These are phyloP conservation scores for Latrodectus hesperus DNA, from an alignment of 2,888 invertebrate species.

Conservation along the genomic window DNA sequence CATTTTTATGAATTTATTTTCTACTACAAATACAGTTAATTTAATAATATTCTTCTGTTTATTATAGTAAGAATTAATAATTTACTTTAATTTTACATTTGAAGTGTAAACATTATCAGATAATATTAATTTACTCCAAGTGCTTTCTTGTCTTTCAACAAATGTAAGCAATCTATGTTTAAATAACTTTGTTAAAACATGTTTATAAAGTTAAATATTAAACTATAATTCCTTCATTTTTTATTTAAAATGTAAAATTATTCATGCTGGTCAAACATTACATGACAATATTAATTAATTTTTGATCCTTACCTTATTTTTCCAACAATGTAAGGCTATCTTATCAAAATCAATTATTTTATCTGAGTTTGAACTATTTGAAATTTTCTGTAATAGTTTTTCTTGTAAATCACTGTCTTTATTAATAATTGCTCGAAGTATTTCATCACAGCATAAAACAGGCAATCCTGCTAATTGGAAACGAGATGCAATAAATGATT, in stretches of 20 bases:
- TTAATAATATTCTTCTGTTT: no score
- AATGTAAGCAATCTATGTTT: neutral
- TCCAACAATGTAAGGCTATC: slow-evolving; percentile 10
- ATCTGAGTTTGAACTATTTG: neutral
- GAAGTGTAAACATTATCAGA: no score
- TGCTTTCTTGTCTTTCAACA: neutral
- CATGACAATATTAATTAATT: no score
- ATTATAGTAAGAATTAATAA: no score
- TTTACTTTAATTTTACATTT: neutral
- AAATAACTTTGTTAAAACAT: neutral
- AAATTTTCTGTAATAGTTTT: slow-evolving; percentile 2
- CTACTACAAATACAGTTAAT: no score
- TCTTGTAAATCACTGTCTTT: slow-evolving; percentile 13
- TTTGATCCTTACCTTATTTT: slow-evolving; percentile 28
- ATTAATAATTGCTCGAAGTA: slow-evolving; percentile 32
- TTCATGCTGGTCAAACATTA: no score
- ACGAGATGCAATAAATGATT: slow-evolving; percentile 27
- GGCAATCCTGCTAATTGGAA: slow-evolving; percentile 29
- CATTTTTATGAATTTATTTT: no score
- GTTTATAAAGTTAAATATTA: neutral
- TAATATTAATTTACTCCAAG: neutral
- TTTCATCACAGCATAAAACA: slow-evolving; percentile 39
- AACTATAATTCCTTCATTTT: neutral
- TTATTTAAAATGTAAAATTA: no score
- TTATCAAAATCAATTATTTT: slow-evolving; percentile 29